Evolutionary conservation across 2,888 invertebrate genomes (phyloP).

Genomic region (Ceriagrion tenellum): DNA sequence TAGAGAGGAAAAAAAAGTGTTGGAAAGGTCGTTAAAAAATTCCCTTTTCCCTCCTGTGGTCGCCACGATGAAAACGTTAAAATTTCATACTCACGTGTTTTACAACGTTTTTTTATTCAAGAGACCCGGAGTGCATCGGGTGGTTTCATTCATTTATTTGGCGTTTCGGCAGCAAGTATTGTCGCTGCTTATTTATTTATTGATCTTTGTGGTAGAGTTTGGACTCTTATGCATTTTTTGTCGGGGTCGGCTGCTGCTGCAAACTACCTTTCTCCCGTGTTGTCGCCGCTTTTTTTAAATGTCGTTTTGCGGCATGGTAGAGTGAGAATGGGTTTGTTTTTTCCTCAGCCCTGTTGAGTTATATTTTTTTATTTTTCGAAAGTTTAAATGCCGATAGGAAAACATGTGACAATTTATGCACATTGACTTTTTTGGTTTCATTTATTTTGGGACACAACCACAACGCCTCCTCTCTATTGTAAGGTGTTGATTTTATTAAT

Average conservation of each 20-base stretch:
- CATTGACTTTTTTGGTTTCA: background rate
- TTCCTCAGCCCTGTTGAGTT: background rate
- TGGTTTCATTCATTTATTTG: slow-evolving; percentile 28
- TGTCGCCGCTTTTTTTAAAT: background rate
- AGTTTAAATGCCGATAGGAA: background rate
- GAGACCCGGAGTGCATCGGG: background rate
- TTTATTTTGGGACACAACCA: background rate
- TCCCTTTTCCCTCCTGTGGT: background rate
- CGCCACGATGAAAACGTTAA: background rate
- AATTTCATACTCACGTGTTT: background rate
- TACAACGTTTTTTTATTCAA: background rate
- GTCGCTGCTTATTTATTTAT: background rate
- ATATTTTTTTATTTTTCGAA: background rate
- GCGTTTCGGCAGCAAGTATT: background rate
- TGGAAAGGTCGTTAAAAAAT: background rate
- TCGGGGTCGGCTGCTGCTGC: background rate
- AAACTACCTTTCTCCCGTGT: background rate
- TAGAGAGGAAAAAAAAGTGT: background rate
- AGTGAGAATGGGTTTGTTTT: background rate
- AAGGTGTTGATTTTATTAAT: background rate
- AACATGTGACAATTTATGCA: background rate
- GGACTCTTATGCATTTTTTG: background rate
- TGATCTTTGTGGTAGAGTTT: background rate
- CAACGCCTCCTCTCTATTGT: background rate
- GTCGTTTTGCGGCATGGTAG: background rate